Conservation (phyloP, 2,888 invertebrate genomes). For the Pemphredon lugubris region DNA sequence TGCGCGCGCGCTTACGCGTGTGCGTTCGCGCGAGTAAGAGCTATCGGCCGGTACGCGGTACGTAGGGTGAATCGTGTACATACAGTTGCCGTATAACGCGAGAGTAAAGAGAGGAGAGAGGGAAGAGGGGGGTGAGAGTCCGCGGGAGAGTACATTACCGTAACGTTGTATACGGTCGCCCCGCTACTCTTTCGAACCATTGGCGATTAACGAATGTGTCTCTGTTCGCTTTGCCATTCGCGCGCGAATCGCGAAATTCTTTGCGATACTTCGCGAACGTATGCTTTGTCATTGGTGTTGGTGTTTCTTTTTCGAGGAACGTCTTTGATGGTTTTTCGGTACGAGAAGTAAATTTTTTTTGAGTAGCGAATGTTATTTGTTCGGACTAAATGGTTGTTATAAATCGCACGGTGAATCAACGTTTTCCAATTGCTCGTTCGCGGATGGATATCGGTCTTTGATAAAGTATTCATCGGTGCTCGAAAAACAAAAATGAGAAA, state of each 20-base stretch:
- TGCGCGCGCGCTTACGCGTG: slow-evolving; percentile 41
- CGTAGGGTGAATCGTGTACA: background rate
- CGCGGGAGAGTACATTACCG: slow-evolving; percentile 63
- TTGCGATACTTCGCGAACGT: background rate
- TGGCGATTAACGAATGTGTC: slow-evolving; percentile 63
- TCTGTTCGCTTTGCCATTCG: slow-evolving; percentile 59
- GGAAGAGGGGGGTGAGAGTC: slow-evolving; percentile 11
- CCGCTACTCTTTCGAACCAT: slow-evolving; percentile 66
- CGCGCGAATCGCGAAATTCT: slow-evolving; percentile 15
- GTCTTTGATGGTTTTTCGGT: too few species aligned
- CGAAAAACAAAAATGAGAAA: too few species aligned
- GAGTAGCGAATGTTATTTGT: too few species aligned
- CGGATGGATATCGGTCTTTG: background rate
- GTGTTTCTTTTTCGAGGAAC: too few species aligned
- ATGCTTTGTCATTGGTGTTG: too few species aligned
- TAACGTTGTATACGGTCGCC: slow-evolving; percentile 65
- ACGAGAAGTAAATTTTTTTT: too few species aligned
- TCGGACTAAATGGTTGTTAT: too few species aligned
- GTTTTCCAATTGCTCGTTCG: background rate
- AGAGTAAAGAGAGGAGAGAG: slow-evolving; percentile 37
- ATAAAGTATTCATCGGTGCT: too few species aligned
- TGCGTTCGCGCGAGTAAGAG: slow-evolving; percentile 27
- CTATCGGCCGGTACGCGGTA: slow-evolving; percentile 4
- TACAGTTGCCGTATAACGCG: slow-evolving; percentile 22
- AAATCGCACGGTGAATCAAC: background rate